Evolutionary conservation across 92 coral and sea anemone genomes (phyloP).

Genomic region (Blastomussa wellsi): DNA sequence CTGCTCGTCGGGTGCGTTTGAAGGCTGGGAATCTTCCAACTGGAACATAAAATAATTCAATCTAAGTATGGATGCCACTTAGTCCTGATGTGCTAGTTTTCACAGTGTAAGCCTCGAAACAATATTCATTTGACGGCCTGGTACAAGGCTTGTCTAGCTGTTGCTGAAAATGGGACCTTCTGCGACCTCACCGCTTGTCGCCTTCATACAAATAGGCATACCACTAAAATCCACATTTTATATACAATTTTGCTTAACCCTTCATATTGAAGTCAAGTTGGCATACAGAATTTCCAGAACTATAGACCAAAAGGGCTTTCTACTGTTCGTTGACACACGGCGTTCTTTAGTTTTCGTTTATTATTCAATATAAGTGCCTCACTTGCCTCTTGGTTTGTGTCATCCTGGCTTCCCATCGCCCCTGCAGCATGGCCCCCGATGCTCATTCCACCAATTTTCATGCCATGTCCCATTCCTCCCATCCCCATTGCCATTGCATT

Average conservation of each 20-base stretch:
- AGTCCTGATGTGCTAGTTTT: background rate
- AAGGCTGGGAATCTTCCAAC: constrained; percentile 60
- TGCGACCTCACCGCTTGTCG: too few species aligned
- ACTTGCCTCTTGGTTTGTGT: constrained; percentile 32
- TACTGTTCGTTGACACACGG: background rate
- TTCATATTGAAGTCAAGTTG: background rate
- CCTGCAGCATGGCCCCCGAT: constrained; percentile 50
- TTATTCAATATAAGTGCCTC: background rate
- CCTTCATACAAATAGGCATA: too few species aligned
- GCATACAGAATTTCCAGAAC: background rate
- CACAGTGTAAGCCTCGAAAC: too few species aligned
- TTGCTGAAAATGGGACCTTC: too few species aligned
- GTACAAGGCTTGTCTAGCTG: too few species aligned
- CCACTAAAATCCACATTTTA: too few species aligned
- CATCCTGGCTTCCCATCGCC: constrained; percentile 39
- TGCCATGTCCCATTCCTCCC: constrained; percentile 41
- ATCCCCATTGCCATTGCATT: constrained; percentile 34
- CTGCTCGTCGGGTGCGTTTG: constrained; percentile 65
- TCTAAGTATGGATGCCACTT: background rate
- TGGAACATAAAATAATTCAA: background rate
- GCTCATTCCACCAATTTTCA: constrained; percentile 33
- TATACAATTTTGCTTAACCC: too few species aligned
- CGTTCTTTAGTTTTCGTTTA: background rate
- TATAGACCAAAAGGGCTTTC: background rate
- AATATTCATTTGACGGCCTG: too few species aligned